Evolutionary conservation across 2,888 invertebrate genomes (phyloP).

Genomic region (Carcina quercana): DNA sequence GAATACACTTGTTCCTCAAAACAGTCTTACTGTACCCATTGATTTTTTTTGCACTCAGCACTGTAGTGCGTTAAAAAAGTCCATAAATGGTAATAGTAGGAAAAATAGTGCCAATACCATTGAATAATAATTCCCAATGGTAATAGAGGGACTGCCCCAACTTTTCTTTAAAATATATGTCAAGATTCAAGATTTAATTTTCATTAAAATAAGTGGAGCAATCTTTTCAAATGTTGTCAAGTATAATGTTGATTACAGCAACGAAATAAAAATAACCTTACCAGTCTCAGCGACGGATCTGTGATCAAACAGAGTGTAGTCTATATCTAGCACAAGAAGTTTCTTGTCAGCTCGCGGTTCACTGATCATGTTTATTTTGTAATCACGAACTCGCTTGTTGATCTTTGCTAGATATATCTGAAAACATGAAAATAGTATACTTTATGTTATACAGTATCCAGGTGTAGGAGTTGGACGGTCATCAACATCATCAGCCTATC

Average conservation of each 20-base stretch:
- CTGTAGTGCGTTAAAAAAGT: too few species aligned
- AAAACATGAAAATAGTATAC: conserved; percentile 18
- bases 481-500: too few species aligned
- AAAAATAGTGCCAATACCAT: too few species aligned
- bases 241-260: background rate
- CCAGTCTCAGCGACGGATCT: conserved; percentile 92
- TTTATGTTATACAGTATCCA: too few species aligned
- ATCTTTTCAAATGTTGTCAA: background rate
- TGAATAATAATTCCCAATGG: too few species aligned
- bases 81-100: too few species aligned
- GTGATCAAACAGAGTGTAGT: conserved; percentile 97
- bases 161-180: too few species aligned
- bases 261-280: conserved; percentile 17
- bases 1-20: too few species aligned
- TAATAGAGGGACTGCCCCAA: too few species aligned
- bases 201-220: background rate
- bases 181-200: background rate
- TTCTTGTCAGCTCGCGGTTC: conserved; percentile 90
- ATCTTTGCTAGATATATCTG: conserved; percentile 85
- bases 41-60: too few species aligned
- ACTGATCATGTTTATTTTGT: conserved; percentile 87
- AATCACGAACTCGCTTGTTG: conserved; percentile 87
- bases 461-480: too few species aligned
- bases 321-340: conserved; percentile 94
- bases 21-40: too few species aligned